Evolutionary conservation across 92 coral and sea anemone genomes (phyloP), one percentile per base, ranked within the genome.

Genomic region (Chrysogorgia sp.): DNA sequence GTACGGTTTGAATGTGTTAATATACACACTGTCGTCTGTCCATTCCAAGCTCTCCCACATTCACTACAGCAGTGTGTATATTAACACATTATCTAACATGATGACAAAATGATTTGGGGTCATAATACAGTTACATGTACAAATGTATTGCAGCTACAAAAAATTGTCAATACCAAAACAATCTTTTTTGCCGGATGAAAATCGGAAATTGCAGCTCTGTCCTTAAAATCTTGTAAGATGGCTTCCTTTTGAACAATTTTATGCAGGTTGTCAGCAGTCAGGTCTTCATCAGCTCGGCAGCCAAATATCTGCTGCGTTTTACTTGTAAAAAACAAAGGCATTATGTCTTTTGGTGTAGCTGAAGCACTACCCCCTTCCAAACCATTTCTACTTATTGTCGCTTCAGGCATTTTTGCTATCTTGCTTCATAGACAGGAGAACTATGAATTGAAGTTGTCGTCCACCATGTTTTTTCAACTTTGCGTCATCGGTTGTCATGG

Each of bases 211-310:
- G 99, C 99, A 37, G 99, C 99, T 88, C 99, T 85, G 66, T 86
- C 87, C 76, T 89, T 91, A 57, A 91, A 96, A 76, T 96, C 99
- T 58, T 89, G 92, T 43, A 92, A 76, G 53, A 96, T 88, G 32
- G 90, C 86, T 50, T 81, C 97, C 83, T 96, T 96, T 62, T 76
- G 74, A 48, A 96, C 84, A 74, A 92, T 31, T 70, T 96, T 96
- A 78, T 61, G 81, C 45, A 97, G 99, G 60, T 86, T 92, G 33
- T 96, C 99, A 8, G 88, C 99, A n/a, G 89, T 91, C 30, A 96
- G 97, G 76, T 92, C 99, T 63, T 96, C 99, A 58, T 92, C 99
- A n/a, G 91, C 99, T 52, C 84, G 90, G 90, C 99, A 96, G 65
- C 86, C 96, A 83, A 96, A 96, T 56, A 96, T 89, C 69, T 96